Evolutionary conservation across 2,888 invertebrate genomes (phyloP), one percentile per base, ranked within the genome.

Genomic region (Mythimna impura): DNA sequence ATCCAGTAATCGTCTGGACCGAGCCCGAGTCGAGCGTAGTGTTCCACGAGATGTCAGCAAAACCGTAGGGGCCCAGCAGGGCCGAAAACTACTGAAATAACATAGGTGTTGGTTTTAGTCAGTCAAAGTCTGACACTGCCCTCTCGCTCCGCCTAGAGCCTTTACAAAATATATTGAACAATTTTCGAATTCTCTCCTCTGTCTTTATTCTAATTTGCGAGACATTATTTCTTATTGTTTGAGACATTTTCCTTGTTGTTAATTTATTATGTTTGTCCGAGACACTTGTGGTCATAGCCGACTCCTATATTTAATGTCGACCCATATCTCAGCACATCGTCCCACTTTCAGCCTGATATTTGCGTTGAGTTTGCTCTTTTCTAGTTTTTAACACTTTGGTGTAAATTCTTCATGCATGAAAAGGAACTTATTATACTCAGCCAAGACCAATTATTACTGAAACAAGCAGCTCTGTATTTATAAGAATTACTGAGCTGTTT

Each of bases 221-320:
- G 40, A 9, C 22, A 55, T 65, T 30, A 55, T 62, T 74, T 43
- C 7, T 50, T 66, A 17, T 74, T 66, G 34, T 66, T 55, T n/a
- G 1, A 3, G 40, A 34, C 25, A 36, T 76, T 55, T 55, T 50
- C 66, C 34, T 60, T 50, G 12, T 36, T 55, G n/a, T 66, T 77
- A 50, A 77, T 81, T 57, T 81, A 69, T 65, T 36, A 30, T 65
- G 58, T 63, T 66, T 66, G 63, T 36, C 20, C 22, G 34, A 58
- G 71, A 77, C 71, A 79, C 54, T 55, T 66, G 34, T 43, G 34
- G 14, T 50, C 36, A 12, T 20, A 57, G 36, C 14, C 64, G 61
- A 22, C n/a, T 61, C 30, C 20, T 47, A 34, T 58, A 80, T 64
- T 47, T 66, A 66, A 58, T 63, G 70, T 63, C 40, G 25, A 58